These are phyloP conservation scores for Leucophenga varia DNA, from an alignment of 1,140 invertebrate species.

Conservation along the genomic window DNA sequence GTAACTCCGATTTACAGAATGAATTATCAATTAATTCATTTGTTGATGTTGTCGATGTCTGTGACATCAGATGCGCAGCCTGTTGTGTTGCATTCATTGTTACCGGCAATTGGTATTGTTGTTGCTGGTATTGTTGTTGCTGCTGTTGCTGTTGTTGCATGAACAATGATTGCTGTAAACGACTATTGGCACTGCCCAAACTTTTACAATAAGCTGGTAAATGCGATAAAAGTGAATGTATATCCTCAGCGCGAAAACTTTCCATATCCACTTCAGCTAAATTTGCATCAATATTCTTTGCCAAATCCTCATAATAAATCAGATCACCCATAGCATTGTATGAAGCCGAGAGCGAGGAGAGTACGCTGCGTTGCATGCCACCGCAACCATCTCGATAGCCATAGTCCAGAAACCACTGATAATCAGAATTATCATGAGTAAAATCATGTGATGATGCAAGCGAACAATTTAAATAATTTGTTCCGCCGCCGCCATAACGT, in stretches of 20 bases:
- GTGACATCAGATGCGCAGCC: conserved; percentile 57
- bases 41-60: conserved; percentile 47
- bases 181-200: conserved; percentile 40
- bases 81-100: conserved; percentile 51
- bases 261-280: conserved; percentile 94
- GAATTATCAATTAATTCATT: conserved; percentile 60
- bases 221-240: conserved; percentile 79
- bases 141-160: conserved; percentile 56
- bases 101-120: conserved; percentile 29
- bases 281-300: conserved; percentile 87
- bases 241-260: conserved; percentile 87
- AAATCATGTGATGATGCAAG: conserved; percentile 64
- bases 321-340: conserved; percentile 73
- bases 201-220: conserved; percentile 69
- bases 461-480: conserved; percentile 54
- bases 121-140: conserved; percentile 29
- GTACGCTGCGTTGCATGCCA: conserved; percentile 74
- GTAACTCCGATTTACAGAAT: conserved; percentile 83
- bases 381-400: conserved; percentile 79
- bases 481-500: conserved; percentile 10
- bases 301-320: conserved; percentile 79
- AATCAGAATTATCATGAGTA: conserved; percentile 85
- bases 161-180: conserved; percentile 42
- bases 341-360: conserved; percentile 77
- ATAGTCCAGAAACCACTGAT: conserved; percentile 86